Evolutionary conservation across 2,113 vertebrate genomes (phyloP), one percentile per base, ranked within the genome.

Genomic region (Morphnarchus princeps): DNA sequence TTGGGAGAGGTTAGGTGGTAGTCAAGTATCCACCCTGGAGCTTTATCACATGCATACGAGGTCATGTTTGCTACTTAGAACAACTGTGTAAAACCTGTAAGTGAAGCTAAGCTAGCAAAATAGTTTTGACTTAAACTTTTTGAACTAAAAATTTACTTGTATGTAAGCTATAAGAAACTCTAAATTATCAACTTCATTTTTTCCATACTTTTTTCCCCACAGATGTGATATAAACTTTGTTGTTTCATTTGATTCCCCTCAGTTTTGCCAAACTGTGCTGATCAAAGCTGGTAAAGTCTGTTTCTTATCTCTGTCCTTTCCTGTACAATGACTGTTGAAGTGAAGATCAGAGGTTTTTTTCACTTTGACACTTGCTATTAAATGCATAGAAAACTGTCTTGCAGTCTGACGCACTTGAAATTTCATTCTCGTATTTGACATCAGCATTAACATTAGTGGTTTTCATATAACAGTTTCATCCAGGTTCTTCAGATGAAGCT

Each of bases 1-100:
- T 28, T 67, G 52, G 57, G 32, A 71, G 63, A 42, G 6, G 13
- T 59, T 43, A 11, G 3, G 22, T 45, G 34, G 14, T 42, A 49
- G 17, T 21, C 7, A 20, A 29, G 4, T 19, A 9, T 49, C 32
- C 16, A 22, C 19, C 22, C 34, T 49, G n/a, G n/a, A 66, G 22
- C 26, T 78, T 49, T 49, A 28, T 42, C 22, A 26, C 26, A 21
- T 0, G 1, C 1, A 0, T 18, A n/a, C 25, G 8, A 59, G 9
- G 16, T 61, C 21, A 13, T 1, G 3, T 61, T 91, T 0, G 1
- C 9, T 61, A 22, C 31, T 43, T 72, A 28, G 8, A 67, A 50
- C 32, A 83, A 12, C 3, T 20, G 20, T 43, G 3, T 49, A 38
- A 87, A 90, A 66, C 22, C 13, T 66, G 17, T 43, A 47, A 54